Evolutionary conservation across 2,113 vertebrate genomes (phyloP), one percentile per base, ranked within the genome.

Genomic region (Sminthopsis crassicaudata): DNA sequence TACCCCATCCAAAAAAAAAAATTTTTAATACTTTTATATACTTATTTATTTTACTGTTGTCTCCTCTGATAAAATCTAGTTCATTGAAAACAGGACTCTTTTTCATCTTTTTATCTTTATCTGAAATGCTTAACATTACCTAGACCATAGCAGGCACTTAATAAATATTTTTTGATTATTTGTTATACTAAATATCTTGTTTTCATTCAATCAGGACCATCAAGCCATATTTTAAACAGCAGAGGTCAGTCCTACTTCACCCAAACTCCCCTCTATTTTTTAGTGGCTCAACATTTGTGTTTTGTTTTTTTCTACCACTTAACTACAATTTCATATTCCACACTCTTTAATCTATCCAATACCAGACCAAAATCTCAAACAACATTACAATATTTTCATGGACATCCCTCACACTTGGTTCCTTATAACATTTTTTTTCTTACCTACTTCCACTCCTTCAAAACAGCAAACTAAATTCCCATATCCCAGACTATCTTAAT

Each of bases 161-260:
- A 36, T 57, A 67, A 67, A 67, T 67, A 36, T 12, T 60, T 60
- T 26, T 60, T 36, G 57, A 67, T 36, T 36, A 36, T 36, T 36
- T 67, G 27, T 67, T 67, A 4, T 36, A 67, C 0, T 60, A 60
- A 60, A 60, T 60, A 60, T 96, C 91, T 91, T n/a, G 60, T 94
- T 95, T 96, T 96, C 89, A 94, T 94, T 94, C 76, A 95, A 46
- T 30, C 46, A 90, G 54, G 67, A 94, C 95, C 89, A 95, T 91
- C 94, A 96, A 96, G 92, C 53, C 53, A 48, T 51, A 93, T 93
- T 91, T 93, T 91, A 94, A 96, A 95, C 46, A 50, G 23, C n/a
- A 95, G 94, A 93, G 91, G 95, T 25, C 67, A 53, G 53, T 93
- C 92, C 97, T 92, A 96, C 89, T 93, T 96, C 26, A 93, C 93